Conservation (phyloP, 2,888 invertebrate species). For the Dryococelus australis region DNA sequence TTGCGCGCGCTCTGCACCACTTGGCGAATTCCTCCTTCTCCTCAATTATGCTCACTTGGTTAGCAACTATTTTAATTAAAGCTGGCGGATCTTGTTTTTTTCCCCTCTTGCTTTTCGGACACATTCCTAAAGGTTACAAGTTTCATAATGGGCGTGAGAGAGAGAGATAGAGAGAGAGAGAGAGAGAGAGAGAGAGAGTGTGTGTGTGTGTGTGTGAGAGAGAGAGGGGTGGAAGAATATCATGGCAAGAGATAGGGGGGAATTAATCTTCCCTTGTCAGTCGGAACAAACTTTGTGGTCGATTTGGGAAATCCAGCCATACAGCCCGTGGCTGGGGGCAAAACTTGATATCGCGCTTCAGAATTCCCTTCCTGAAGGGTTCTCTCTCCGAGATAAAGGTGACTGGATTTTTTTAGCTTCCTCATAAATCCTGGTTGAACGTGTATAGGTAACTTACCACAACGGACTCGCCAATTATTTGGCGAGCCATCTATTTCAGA, state of each 20-base stretch:
- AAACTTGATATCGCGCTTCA: background rate
- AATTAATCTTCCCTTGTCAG: background rate
- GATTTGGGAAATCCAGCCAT: background rate
- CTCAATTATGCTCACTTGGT: background rate
- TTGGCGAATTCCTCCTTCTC: background rate
- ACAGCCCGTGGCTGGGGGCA: background rate
- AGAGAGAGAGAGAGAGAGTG: background rate
- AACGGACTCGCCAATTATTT: background rate
- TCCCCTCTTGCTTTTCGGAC: background rate
- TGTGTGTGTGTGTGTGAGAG: background rate
- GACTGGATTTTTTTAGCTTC: background rate
- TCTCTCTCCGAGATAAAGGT: background rate
- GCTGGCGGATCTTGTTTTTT: background rate
- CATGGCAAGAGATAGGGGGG: background rate
- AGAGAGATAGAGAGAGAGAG: background rate
- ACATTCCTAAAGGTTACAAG: slow-evolving; percentile 3
- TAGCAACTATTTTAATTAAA: slow-evolving; percentile 4
- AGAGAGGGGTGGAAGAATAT: background rate
- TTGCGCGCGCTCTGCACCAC: no score
- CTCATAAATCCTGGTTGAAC: background rate
- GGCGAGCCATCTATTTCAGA: no score
- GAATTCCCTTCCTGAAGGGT: background rate
- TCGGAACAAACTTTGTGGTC: background rate
- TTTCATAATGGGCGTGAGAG: background rate
- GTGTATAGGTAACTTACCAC: background rate